Base-by-base conservation (phyloP, 2,797 vertebrate genomes). In the Sebastes iracundus region DNA sequence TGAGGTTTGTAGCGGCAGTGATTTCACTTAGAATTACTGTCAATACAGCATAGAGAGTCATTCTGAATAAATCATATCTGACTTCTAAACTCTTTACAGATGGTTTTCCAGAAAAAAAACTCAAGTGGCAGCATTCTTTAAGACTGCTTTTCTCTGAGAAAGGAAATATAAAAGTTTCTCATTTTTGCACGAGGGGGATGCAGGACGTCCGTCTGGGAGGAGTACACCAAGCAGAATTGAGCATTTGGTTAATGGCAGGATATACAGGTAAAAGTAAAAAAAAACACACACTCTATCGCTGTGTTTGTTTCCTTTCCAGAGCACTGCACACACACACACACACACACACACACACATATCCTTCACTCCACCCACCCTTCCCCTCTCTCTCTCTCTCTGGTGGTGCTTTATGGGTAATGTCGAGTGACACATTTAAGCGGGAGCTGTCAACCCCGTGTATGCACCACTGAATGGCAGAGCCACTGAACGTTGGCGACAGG, bases 361-460 rank as follows among this genome's bases (percentile, higher is more conserved):
- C 77, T 75, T 70, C 64, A 11, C 77, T 69, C 5, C 32, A 42
- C 77, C 25, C 28, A 65, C 81, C 68, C 76, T 62, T 33, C 42
- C 63, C 25, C 76, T 53, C 33, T 35, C 33, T 35, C 33, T 33
- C 75, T n/a, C 32, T 70, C 79, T 87, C 79, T 49, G 71, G 62
- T 87, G 75, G 77, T 88, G 88, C 68, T 91, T 85, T 91, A 89
- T 93, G 87, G 88, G 87, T 95, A 95, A 95, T 95, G 91, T 94
- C 88, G 61, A 95, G 94, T 94, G 95, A 95, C 94, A 94, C 87
- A 80, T 94, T 94, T 94, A 95, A 95, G 94, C 88, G 72, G 72
- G 92, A 79, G 91, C 93, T 95, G 95, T 95, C 94, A 94, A 80
- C 92, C 52, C 81, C 73, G 76, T 75, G 91, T 77, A 92, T 91